A percentile compares a stretch with the other conserved stretches of the same genome.
Evolutionary conservation across 2,113 vertebrate species (phyloP).

Genomic region (Cottus gobio): DNA sequence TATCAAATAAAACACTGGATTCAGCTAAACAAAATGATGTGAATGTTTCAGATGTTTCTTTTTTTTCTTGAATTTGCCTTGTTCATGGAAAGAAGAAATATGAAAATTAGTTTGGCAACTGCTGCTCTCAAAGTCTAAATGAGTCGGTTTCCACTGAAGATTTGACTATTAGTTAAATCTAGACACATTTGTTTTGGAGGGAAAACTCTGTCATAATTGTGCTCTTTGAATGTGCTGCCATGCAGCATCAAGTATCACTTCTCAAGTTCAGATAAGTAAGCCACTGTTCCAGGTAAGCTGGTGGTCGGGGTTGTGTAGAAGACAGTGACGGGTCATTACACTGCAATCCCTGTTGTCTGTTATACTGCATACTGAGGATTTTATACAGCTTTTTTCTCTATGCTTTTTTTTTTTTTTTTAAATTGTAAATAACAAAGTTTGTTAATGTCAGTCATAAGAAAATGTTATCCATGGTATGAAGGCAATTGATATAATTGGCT

Average conservation of each 20-base stretch:
- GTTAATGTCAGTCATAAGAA: not conserved
- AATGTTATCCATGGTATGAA: not conserved
- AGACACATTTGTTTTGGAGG: not conserved
- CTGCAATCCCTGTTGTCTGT: not conserved
- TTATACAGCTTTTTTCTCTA: not conserved
- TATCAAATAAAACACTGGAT: not conserved
- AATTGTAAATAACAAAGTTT: not conserved
- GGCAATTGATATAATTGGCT: not conserved
- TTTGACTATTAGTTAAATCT: not conserved
- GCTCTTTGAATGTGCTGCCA: not conserved
- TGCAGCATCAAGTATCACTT: not conserved
- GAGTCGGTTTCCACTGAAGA: not conserved
- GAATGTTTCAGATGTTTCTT: not conserved
- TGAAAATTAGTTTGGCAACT: not conserved
- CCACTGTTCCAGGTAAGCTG: too few species aligned
- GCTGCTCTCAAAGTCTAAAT: not conserved
- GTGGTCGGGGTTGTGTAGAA: too few species aligned
- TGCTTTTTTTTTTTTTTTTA: too few species aligned
- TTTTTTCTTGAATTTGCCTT: not conserved
- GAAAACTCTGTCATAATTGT: not conserved
- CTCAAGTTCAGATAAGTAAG: not conserved
- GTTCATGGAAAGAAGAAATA: not conserved
- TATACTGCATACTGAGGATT: not conserved
- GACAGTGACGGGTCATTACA: not conserved
- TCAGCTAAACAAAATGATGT: not conserved